These are phyloP conservation scores for Nemopilema nomurai DNA, from an alignment of 30 jellyfish, hydroid and myxozoan species.

Conservation along the genomic window DNA sequence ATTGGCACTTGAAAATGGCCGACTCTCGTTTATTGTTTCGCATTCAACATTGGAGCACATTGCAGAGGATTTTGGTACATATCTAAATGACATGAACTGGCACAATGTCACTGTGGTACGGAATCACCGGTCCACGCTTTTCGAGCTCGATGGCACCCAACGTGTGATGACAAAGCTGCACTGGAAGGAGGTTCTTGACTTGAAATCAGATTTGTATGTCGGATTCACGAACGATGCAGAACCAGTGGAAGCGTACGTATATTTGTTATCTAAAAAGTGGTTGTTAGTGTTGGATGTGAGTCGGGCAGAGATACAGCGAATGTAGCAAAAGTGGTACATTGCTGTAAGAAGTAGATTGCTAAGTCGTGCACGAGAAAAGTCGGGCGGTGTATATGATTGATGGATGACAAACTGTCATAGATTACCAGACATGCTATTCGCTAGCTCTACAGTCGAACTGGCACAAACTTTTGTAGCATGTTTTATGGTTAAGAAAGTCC, in stretches of 20 bases:
- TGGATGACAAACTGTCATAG: no score
- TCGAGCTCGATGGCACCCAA: slow-evolving; percentile 64
- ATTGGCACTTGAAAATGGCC: slow-evolving; percentile 35
- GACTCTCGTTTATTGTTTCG: slow-evolving; percentile 27
- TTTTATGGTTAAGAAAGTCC: no score
- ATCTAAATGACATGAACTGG: slow-evolving; percentile 51
- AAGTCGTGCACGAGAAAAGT: no score
- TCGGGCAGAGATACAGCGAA: neutral
- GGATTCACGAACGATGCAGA: neutral
- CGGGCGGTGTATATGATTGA: no score
- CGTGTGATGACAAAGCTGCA: slow-evolving; percentile 21
- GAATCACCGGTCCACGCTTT: slow-evolving; percentile 53
- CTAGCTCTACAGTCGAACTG: no score
- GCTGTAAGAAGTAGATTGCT: no score
- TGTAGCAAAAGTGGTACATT: no score
- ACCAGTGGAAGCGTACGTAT: neutral
- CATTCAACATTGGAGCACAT: slow-evolving; percentile 23
- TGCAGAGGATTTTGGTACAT: slow-evolving; percentile 40
- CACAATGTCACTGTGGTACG: slow-evolving; percentile 56
- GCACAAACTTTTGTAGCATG: no score
- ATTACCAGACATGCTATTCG: no score
- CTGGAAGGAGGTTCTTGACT: slow-evolving; percentile 36
- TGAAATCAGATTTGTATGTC: slow-evolving; percentile 37
- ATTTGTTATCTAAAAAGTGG: neutral
- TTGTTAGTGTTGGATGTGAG: neutral